phyloP scores from a whole-genome alignment of 1,140 invertebrate species.

The Macrostomum lignano region DNA sequence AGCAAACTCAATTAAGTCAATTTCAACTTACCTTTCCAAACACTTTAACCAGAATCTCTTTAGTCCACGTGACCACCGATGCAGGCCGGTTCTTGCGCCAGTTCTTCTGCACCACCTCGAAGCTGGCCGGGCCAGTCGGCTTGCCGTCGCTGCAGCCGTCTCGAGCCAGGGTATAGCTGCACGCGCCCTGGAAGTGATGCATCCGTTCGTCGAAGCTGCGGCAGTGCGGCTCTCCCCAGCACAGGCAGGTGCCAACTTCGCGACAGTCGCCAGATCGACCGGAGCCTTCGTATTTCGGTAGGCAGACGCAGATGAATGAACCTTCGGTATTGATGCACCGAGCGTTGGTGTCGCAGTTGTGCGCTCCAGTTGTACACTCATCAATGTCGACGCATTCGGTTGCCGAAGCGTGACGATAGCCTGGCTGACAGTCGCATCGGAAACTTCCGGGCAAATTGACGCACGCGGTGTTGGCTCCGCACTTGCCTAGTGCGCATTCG shows the following conservation, averaged over 20 bases:
- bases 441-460: constrained; percentile 12
- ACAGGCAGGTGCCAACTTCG: constrained; percentile 10
- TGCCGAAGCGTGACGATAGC: constrained; percentile 7
- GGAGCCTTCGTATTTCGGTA: no score
- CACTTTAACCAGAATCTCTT: constrained; percentile 9
- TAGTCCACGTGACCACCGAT: constrained; percentile 10
- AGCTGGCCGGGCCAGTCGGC: constrained; percentile 7
- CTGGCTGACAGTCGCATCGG: constrained; percentile 12
- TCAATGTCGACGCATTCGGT: constrained; percentile 35
- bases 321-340: constrained; percentile 19
- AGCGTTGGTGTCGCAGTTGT: constrained; percentile 31
- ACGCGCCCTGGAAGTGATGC: constrained; percentile 6
- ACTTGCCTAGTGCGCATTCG: constrained; percentile 11
- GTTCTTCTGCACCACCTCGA: constrained; percentile 9
- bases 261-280: no score
- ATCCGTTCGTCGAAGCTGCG: constrained; percentile 5
- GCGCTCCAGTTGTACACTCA: constrained; percentile 39
- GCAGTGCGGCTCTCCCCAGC: constrained; percentile 8
- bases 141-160: constrained; percentile 10
- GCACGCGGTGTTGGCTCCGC: constrained; percentile 11
- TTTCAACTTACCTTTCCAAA: constrained; percentile 7
- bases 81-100: constrained; percentile 10
- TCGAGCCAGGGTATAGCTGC: constrained; percentile 6
- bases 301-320: no score
- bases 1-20: no score